Evolutionary conservation across 2,113 vertebrate species (phyloP), one percentile per base, ranked within the genome.

Genomic region (Eolophus roseicapilla): DNA sequence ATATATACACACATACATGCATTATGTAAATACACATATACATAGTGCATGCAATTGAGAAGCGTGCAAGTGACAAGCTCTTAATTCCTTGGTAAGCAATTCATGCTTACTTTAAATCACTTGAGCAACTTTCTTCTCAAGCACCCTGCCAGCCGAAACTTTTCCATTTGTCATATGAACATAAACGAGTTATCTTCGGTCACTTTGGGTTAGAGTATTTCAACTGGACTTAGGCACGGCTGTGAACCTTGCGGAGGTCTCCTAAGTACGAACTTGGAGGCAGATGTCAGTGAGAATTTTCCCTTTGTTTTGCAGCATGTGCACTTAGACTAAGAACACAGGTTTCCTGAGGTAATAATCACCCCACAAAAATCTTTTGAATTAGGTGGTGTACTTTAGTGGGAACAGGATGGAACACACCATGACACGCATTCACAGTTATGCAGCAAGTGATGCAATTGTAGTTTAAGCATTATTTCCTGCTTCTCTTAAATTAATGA

Each of bases 351-450:
- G 29, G 83, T 62, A 62, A 67, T 53, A 79, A 81, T 64, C 27
- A 76, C 35, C 5, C 7, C 62, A 49, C 68, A 77, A 91, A 92
- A 86, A 47, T 41, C 37, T 69, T 89, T 44, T 39, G 52, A 55
- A 62, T 63, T 67, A 68, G 29, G 46, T 25, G 15, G 18, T 6
- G 73, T 46, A 75, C 7, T 11, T 84, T 27, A 62, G 46, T 21
- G 46, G 76, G 39, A 92, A 74, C 60, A 68, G 53, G 60, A 90
- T 1, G 0, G 64, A 59, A 39, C 44, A 37, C 18, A 37, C 37
- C 35, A 37, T 0, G 0, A 43, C 17, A 17, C 13, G 17, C 0
- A 0, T 63, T 75, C 33, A 62, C 0, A 0, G 75, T 46, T 77
- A 53, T 1, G 16, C 55, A 23, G 43, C 29, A 33, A 92, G 44